Evolutionary conservation across 2,797 vertebrate species (phyloP).

Genomic region (Typhlichthys subterraneus): DNA sequence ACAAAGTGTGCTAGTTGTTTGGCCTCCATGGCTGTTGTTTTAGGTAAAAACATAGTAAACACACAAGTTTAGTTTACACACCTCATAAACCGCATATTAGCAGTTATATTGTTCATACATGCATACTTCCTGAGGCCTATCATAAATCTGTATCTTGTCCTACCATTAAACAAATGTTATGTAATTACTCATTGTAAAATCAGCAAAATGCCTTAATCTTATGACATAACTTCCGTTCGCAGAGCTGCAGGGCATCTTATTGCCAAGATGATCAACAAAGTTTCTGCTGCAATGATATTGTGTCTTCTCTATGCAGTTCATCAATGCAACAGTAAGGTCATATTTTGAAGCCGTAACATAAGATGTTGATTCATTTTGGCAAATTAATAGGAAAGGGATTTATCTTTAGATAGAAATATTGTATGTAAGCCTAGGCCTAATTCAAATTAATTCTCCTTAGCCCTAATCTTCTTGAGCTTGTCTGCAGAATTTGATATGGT

Average conservation of each 20-base stretch:
- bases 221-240: constrained; percentile 24
- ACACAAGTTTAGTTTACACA: constrained; percentile 1
- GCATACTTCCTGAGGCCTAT: too few relatives aligned
- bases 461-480: too few relatives aligned
- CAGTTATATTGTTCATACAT: too few relatives aligned
- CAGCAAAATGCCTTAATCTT: background rate
- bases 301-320: constrained; percentile 49
- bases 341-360: background rate
- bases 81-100: constrained; percentile 15
- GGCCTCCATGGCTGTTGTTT: constrained; percentile 64
- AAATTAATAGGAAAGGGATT: too few relatives aligned
- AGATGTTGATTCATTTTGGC: background rate
- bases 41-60: constrained; percentile 60
- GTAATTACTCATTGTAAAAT: background rate
- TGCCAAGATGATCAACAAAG: constrained; percentile 51
- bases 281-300: constrained; percentile 31
- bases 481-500: too few relatives aligned
- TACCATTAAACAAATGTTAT: too few relatives aligned
- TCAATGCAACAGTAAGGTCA: constrained; percentile 57
- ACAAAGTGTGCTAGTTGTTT: constrained; percentile 52
- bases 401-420: background rate
- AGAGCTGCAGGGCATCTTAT: constrained; percentile 14
- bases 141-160: too few relatives aligned
- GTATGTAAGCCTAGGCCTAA: background rate
- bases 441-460: background rate